A percentile compares a stretch with the other conserved stretches of the same genome.
These are phyloP conservation scores for Barnardius zonarius DNA, from an alignment of 2,113 vertebrate genomes.

Conservation along the genomic window DNA sequence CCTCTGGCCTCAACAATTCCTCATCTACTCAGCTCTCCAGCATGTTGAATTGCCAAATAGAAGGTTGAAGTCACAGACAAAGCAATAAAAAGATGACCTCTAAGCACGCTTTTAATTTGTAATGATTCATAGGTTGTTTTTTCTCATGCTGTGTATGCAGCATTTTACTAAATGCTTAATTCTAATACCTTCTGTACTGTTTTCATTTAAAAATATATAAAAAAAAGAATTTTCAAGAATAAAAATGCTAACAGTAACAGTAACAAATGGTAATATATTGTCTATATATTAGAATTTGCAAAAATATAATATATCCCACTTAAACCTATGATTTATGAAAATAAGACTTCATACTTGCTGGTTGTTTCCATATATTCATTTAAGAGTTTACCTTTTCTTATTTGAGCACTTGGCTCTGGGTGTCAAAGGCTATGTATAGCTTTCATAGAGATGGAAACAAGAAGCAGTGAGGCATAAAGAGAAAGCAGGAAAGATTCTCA, in stretches of 20 bases:
- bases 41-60: not conserved
- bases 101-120: not conserved
- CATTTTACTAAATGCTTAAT: not conserved
- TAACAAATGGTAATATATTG: not conserved
- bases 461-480: slow-evolving; percentile 27
- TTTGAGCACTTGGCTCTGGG: not conserved
- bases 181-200: not conserved
- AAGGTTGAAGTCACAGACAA: not conserved
- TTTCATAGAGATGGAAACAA: slow-evolving; percentile 20
- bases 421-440: not conserved
- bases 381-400: not conserved
- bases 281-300: not conserved
- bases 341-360: not conserved
- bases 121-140: not conserved
- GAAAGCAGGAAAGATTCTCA: slow-evolving; percentile 39
- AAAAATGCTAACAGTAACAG: not conserved
- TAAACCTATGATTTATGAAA: not conserved
- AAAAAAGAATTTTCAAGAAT: not conserved
- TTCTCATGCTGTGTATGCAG: not conserved
- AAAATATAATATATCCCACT: not conserved
- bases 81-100: not conserved
- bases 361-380: not conserved
- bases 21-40: not conserved
- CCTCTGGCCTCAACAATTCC: not conserved
- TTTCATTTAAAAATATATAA: not conserved